A percentile compares a stretch with the other conserved stretches of the same genome.
phyloP scores from a whole-genome alignment of 2,888 invertebrate genomes.

The Lasioglossum morio region DNA sequence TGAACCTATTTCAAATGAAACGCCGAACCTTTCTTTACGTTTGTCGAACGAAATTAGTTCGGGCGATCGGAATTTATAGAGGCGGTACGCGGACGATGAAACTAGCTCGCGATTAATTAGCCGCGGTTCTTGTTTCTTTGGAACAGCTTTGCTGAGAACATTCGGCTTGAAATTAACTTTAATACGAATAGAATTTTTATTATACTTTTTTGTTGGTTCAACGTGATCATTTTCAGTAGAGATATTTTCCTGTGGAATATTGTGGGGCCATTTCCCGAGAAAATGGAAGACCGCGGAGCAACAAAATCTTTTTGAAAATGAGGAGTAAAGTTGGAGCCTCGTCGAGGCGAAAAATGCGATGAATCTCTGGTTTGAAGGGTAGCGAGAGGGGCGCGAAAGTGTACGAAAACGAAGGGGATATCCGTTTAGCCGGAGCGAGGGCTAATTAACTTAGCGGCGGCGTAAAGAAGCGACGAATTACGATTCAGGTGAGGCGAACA shows the following conservation, averaged over 20 bases:
- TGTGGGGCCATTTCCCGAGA: neutral
- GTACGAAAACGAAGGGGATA: constrained; percentile 50
- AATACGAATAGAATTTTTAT: no score
- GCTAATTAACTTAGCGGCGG: constrained; percentile 63
- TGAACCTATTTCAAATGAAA: constrained; percentile 16
- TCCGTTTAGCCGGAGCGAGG: constrained; percentile 57
- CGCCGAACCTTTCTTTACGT: neutral
- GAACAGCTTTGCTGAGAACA: neutral
- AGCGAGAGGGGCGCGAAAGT: neutral
- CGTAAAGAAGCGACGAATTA: constrained; percentile 62
- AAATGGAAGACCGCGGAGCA: neutral
- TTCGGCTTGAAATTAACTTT: neutral
- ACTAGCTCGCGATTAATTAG: neutral
- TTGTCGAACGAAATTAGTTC: neutral
- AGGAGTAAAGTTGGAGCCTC: neutral
- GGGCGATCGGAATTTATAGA: neutral
- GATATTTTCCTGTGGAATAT: no score
- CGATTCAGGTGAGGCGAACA: constrained; percentile 39
- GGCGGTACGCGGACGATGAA: neutral
- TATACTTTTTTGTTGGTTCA: no score
- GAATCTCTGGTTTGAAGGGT: neutral
- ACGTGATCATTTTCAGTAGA: no score
- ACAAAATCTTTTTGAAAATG: neutral
- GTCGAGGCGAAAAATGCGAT: neutral
- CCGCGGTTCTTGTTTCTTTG: neutral